phyloP scores from a whole-genome alignment of 2,797 vertebrate species.

The Crocidura indochinensis region DNA sequence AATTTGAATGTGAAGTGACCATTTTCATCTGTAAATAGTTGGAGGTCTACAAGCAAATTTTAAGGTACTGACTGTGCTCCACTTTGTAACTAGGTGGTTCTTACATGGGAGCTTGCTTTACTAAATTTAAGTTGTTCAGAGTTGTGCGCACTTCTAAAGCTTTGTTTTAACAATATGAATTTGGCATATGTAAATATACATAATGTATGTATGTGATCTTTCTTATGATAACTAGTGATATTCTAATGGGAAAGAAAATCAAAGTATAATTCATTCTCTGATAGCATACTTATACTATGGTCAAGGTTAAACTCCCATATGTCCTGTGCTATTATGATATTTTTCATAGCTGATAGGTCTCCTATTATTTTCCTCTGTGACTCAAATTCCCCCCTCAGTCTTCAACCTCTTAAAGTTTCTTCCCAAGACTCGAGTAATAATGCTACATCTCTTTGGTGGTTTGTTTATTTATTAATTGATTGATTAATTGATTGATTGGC shows the following conservation, averaged over 20 bases:
- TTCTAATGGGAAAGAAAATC: not conserved
- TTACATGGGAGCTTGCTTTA: not conserved
- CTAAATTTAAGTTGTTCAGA: not conserved
- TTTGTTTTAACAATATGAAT: constrained; percentile 17
- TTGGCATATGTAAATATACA: not conserved
- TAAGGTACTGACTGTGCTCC: not conserved
- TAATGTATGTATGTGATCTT: not conserved
- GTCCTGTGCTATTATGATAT: not conserved
- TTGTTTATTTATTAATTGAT: not conserved
- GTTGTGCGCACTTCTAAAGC: not conserved
- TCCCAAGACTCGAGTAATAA: not conserved
- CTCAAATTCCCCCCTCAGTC: not conserved
- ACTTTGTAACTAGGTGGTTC: not conserved
- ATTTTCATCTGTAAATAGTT: not conserved
- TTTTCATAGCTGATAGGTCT: not conserved
- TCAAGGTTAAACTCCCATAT: not conserved
- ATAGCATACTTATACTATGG: not conserved
- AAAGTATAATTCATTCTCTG: not conserved
- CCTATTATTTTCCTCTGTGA: not conserved
- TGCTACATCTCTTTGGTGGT: not conserved
- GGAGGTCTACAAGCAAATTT: not conserved
- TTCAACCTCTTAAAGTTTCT: not conserved
- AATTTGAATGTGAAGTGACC: not conserved
- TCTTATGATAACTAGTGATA: not conserved
- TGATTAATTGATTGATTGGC: not conserved